A percentile compares a stretch with the other conserved stretches of the same genome.
These are phyloP conservation scores for Babylonia areolata DNA, from an alignment of 1,140 invertebrate species.

Conservation along the genomic window DNA sequence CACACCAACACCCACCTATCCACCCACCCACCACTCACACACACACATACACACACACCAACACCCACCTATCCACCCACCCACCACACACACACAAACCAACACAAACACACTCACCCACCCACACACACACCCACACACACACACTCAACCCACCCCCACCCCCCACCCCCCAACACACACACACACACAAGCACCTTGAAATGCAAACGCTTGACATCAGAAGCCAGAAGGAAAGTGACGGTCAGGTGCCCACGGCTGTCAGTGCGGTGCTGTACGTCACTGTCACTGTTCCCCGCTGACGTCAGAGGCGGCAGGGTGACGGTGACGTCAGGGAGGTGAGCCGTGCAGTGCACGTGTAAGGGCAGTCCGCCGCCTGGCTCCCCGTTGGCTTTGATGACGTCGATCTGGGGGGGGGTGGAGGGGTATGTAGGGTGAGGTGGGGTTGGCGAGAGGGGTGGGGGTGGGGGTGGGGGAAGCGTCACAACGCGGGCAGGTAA, in stretches of 20 bases:
- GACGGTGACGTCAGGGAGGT: conserved; percentile 12
- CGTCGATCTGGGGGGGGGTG: conserved; percentile 53
- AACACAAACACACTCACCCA: too few species aligned
- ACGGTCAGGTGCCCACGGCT: conserved; percentile 37
- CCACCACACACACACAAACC: too few species aligned
- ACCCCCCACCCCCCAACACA: background rate
- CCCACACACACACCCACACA: too few species aligned
- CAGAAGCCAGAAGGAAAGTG: conserved; percentile 26
- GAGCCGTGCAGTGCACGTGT: conserved; percentile 29
- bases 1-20: too few species aligned
- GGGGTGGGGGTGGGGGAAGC: too few species aligned
- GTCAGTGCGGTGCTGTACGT: conserved; percentile 33
- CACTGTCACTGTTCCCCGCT: background rate
- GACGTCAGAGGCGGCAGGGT: conserved; percentile 22
- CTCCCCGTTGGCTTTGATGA: conserved; percentile 55
- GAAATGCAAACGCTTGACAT: conserved; percentile 37
- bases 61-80: too few species aligned
- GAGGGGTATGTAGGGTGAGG: too few species aligned
- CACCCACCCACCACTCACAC: too few species aligned
- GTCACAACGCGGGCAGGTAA: too few species aligned
- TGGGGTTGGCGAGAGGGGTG: too few species aligned
- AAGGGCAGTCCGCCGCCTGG: conserved; percentile 43
- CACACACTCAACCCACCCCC: background rate
- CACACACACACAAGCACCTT: conserved; percentile 22
- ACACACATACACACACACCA: too few species aligned